Percentiles rank a stretch among this genome's conserved stretches.
These are phyloP conservation scores for Procambarus clarkii DNA, from an alignment of 1,140 invertebrate genomes.

Conservation along the genomic window DNA sequence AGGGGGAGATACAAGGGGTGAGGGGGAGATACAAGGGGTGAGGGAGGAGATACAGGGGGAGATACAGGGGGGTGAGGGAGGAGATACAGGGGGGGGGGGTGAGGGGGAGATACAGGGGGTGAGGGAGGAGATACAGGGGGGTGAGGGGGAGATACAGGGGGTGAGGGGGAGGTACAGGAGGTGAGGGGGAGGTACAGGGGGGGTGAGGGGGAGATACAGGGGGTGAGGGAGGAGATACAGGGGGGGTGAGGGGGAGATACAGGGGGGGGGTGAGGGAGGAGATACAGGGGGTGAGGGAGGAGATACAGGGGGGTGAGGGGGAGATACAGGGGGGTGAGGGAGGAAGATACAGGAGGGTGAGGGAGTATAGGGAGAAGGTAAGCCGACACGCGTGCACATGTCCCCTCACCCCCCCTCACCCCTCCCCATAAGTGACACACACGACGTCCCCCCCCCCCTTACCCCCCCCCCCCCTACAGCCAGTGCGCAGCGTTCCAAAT, in stretches of 20 bases:
- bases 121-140: not conserved
- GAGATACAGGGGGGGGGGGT: not conserved
- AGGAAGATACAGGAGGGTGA: not conserved
- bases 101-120: not conserved
- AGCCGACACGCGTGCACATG: no score
- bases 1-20: not conserved
- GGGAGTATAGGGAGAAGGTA: no score
- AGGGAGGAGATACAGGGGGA: not conserved
- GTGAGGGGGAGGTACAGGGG: not conserved
- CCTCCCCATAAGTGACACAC: not conserved
- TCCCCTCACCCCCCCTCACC: not conserved
- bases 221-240: not conserved
- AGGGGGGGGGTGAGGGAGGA: not conserved
- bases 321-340: not conserved
- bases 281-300: not conserved
- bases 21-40: not conserved
- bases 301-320: not conserved
- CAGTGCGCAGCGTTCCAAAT: not conserved
- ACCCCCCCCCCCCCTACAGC: no score
- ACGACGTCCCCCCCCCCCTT: no score
- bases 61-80: not conserved
- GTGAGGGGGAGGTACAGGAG: not conserved
- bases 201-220: not conserved
- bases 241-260: not conserved
- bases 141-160: not conserved